Evolutionary conservation across 1,140 invertebrate genomes (phyloP), one percentile per base, ranked within the genome.

Genomic region (Aricia agestis): DNA sequence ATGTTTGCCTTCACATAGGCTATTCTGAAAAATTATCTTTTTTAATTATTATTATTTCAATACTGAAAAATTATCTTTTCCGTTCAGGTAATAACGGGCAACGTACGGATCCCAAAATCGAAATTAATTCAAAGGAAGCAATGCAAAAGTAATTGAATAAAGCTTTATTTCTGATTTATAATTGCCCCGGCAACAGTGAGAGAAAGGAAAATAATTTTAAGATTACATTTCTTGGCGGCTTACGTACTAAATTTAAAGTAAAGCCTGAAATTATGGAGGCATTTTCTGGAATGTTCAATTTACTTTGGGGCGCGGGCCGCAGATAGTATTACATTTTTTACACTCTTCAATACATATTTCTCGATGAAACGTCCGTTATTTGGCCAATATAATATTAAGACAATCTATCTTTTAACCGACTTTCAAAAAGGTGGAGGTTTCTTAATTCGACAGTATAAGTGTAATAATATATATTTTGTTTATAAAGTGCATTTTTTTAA

Each of bases 191-290:
- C 71, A 72, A 69, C 69, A 59, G 25, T 66, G 70, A 76, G 71
- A 69, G 69, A 76, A 78, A 77, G 76, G 75, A 81, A 82, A 85
- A 83, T 82, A 81, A 84, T 85, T 87, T 80, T 78, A 69, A 83
- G 82, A 89, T 89, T 87, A 86, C 83, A 87, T 89, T 86, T 87
- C 81, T 82, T 82, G 76, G 78, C 78, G 80, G 80, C 83, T 86
- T 89, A 80, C 75, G 79, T 82, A 83, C 74, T 83, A 87, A 89
- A 89, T 86, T 87, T 83, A 76, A 78, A 88, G 82, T 82, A 80
- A 80, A 86, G 79, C 83, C 73, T 76, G 72, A 85, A 88, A 88
- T 88, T 85, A 86, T 85, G 75, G 78, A 76, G 75, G 83, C 79
- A 78, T 87, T 88, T 83, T 74, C 73, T 72, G 76, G 78, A 88